Evolutionary conservation across 2,113 vertebrate species (phyloP).

Genomic region (Hypocryptadius cinnamomeus): DNA sequence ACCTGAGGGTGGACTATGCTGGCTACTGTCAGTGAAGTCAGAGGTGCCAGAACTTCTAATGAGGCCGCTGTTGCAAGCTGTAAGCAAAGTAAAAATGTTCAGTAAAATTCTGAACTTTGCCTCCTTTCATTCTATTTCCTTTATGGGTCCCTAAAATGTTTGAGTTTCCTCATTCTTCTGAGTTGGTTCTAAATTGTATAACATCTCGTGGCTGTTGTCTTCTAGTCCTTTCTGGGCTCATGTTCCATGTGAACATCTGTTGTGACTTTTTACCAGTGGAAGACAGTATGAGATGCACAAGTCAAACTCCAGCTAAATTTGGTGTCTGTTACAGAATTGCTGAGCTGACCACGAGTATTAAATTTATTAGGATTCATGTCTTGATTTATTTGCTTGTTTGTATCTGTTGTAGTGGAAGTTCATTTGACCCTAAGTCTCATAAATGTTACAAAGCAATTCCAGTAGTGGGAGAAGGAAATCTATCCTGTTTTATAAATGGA

Average conservation of each 20-base stretch:
- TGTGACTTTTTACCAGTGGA: not conserved
- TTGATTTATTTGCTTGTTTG: not conserved
- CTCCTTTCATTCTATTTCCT: not conserved
- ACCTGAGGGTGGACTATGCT: not conserved
- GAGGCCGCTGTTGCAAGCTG: not conserved
- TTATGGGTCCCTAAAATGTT: not conserved
- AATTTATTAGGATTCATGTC: not conserved
- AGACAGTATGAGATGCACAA: not conserved
- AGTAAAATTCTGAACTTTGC: not conserved
- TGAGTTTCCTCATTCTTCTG: not conserved
- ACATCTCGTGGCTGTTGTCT: not conserved
- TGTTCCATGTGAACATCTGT: not conserved
- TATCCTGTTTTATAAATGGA: not conserved
- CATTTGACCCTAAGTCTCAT: not conserved
- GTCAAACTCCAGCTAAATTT: not conserved
- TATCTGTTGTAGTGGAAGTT: not conserved
- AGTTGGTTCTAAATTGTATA: not conserved
- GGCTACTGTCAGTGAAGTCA: not conserved
- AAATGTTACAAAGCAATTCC: not conserved
- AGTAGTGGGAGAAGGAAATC: not conserved
- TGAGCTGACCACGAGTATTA: not conserved
- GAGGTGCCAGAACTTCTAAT: not conserved
- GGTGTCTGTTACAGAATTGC: not conserved
- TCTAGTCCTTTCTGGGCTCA: not conserved
- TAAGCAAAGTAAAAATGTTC: not conserved